Percentiles rank a stretch among this genome's conserved stretches.
Conservation (phyloP, 2,797 vertebrate genomes). For the Geotrypetes seraphini region DNA sequence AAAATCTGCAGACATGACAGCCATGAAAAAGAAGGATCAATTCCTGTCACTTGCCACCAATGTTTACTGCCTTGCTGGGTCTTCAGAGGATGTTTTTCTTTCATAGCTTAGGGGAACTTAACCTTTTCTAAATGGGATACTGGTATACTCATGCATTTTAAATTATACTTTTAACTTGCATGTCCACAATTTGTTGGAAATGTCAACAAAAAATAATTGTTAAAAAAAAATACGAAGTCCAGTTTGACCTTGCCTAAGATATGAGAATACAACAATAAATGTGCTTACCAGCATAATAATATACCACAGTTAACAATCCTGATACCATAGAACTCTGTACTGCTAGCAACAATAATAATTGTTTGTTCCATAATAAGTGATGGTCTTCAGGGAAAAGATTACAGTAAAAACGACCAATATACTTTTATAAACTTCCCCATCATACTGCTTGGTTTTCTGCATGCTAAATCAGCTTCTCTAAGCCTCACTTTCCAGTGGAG, state of each 20-base stretch:
- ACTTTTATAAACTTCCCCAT: no score
- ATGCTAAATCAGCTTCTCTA: no score
- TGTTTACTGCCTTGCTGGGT: conserved; percentile 59
- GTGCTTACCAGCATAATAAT: no score
- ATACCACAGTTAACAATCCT: no score
- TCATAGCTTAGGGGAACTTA: conserved; percentile 62
- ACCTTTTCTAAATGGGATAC: conserved; percentile 62
- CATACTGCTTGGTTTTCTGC: no score
- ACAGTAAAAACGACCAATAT: no score
- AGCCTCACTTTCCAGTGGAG: no score
- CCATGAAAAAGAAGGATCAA: conserved; percentile 65
- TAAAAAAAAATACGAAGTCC: conserved; percentile 6
- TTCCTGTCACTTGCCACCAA: conserved; percentile 69
- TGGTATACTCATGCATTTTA: conserved; percentile 60
- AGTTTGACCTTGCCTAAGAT: conserved; percentile 4
- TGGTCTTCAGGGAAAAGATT: no score
- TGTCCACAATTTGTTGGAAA: conserved; percentile 32
- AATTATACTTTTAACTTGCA: conserved; percentile 51
- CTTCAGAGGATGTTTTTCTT: conserved; percentile 57
- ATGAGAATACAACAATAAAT: no score
- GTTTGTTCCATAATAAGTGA: no score
- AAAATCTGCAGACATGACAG: conserved; percentile 79
- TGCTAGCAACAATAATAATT: no score
- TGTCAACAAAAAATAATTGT: conserved; percentile 28
- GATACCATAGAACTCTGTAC: no score